These are phyloP conservation scores for Lepus timidus DNA, from an alignment of 2,113 vertebrate genomes.

Conservation along the genomic window DNA sequence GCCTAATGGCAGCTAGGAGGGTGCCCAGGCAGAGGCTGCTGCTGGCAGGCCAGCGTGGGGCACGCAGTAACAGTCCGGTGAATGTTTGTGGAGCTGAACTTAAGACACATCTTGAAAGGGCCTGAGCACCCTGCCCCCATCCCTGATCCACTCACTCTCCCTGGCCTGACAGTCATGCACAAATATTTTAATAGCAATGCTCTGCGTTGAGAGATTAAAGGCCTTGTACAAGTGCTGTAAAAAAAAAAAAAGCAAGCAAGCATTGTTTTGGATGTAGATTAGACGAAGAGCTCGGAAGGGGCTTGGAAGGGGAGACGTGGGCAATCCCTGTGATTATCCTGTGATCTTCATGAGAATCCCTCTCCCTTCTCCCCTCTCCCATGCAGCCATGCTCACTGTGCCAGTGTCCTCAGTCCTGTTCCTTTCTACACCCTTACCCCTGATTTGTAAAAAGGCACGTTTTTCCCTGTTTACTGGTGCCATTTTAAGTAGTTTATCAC, in stretches of 20 bases:
- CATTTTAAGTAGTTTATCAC: slow-evolving; percentile 10
- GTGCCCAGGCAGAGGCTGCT: not conserved
- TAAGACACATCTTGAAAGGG: slow-evolving; percentile 19
- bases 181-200: slow-evolving; percentile 80
- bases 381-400: not conserved
- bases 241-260: slow-evolving; percentile 73
- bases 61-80: not conserved
- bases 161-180: slow-evolving; percentile 74
- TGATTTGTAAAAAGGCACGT: not conserved
- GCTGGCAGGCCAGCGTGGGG: not conserved
- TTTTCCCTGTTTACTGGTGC: not conserved
- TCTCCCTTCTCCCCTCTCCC: slow-evolving; percentile 53
- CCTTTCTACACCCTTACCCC: not conserved
- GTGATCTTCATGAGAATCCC: slow-evolving; percentile 67
- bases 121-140: not conserved
- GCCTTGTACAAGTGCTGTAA: slow-evolving; percentile 73
- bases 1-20: not conserved
- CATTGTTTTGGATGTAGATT: slow-evolving; percentile 78
- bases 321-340: slow-evolving; percentile 79
- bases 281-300: slow-evolving; percentile 57
- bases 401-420: not conserved
- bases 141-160: slow-evolving; percentile 19
- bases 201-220: slow-evolving; percentile 82
- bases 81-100: not conserved
- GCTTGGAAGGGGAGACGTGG: slow-evolving; percentile 60